These are phyloP conservation scores for Pocillopora damicornis DNA, from an alignment of 64 coral and sea anemone genomes.

Conservation along the genomic window DNA sequence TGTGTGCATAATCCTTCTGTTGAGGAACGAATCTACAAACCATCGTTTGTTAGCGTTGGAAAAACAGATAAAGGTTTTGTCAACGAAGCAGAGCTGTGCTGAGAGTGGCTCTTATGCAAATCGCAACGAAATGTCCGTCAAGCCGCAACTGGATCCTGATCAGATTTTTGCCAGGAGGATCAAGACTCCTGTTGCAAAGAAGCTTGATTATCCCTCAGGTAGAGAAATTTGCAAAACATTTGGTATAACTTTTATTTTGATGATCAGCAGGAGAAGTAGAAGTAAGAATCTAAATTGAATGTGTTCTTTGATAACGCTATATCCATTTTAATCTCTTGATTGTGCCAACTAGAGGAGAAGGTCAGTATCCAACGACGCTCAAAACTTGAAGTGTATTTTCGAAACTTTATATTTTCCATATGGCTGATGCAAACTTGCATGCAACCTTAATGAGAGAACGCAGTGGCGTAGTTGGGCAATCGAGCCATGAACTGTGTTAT, in stretches of 20 bases:
- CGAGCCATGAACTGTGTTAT: too few relatives aligned
- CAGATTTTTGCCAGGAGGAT: background rate
- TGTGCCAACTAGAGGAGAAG: too few relatives aligned
- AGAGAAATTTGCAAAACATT: background rate
- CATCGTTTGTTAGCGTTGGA: background rate
- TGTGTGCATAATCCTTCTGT: background rate
- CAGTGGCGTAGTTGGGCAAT: too few relatives aligned
- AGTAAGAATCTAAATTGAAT: background rate
- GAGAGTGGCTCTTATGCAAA: background rate
- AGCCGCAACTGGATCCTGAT: background rate
- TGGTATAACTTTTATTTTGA: background rate
- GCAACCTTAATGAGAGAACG: too few relatives aligned
- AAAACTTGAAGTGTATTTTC: too few relatives aligned
- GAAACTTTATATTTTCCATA: too few relatives aligned
- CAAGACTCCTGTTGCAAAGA: background rate
- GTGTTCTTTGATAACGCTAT: too few relatives aligned
- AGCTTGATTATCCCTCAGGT: background rate
- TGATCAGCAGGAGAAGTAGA: background rate
- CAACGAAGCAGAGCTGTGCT: background rate
- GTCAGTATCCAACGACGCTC: too few relatives aligned
- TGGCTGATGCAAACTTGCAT: too few relatives aligned
- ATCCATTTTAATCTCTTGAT: too few relatives aligned
- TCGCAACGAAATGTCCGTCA: background rate
- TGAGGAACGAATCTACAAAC: background rate
- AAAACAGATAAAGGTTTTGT: background rate